These are phyloP conservation scores for Phrynocephalus guinanensis DNA, from an alignment of 2,797 vertebrate genomes.

Conservation along the genomic window DNA sequence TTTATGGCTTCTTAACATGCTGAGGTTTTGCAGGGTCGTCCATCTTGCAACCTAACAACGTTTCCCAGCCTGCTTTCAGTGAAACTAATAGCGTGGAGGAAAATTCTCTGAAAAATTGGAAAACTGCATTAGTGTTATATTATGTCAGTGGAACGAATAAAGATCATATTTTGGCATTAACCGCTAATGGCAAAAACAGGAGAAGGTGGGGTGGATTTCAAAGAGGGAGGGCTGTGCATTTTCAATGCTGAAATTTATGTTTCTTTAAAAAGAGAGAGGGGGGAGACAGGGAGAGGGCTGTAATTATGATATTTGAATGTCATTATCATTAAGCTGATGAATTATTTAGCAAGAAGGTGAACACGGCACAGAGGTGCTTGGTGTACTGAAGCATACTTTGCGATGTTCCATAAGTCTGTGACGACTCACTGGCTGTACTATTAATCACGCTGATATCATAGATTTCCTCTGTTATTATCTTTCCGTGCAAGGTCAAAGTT, in stretches of 20 bases:
- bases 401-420: constrained; percentile 72
- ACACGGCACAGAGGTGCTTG: constrained; percentile 62
- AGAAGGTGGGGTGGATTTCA: constrained; percentile 14
- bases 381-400: constrained; percentile 70
- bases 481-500: constrained; percentile 77
- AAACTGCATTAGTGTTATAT: constrained; percentile 80
- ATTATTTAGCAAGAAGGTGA: constrained; percentile 81
- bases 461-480: constrained; percentile 75
- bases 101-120: constrained; percentile 85
- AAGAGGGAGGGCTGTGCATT: constrained; percentile 59
- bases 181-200: constrained; percentile 73
- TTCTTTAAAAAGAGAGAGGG: constrained; percentile 63
- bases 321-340: constrained; percentile 94
- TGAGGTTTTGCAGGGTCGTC: constrained; percentile 79
- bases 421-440: constrained; percentile 65
- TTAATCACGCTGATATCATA: constrained; percentile 76
- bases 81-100: constrained; percentile 84
- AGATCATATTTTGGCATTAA: constrained; percentile 82
- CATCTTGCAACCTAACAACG: constrained; percentile 83
- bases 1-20: constrained; percentile 85
- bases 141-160: constrained; percentile 82
- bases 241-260: constrained; percentile 74
- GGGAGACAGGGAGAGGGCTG: constrained; percentile 65
- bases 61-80: constrained; percentile 80
- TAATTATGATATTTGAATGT: constrained; percentile 96